Conservation (phyloP, 2,888 invertebrate genomes). For the Drosophila leonis region DNA sequence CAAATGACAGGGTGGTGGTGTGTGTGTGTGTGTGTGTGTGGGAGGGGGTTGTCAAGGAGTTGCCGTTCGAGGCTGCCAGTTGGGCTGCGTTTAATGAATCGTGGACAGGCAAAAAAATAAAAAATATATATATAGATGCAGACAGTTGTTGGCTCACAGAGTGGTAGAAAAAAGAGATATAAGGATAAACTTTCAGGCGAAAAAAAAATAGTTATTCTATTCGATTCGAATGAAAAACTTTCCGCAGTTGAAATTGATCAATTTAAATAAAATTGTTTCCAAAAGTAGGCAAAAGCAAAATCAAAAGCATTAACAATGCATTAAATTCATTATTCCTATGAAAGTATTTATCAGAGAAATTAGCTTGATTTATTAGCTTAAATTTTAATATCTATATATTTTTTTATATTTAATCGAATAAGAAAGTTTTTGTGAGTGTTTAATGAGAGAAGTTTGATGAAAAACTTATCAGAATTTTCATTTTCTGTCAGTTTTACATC, state of each 20-base stretch:
- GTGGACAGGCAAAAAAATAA: constrained; percentile 14
- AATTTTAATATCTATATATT: background rate
- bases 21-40: background rate
- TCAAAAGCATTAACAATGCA: background rate
- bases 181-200: constrained; percentile 1
- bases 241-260: background rate
- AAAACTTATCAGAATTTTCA: background rate
- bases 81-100: constrained; percentile 41
- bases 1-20: constrained; percentile 36
- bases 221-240: constrained; percentile 6
- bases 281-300: background rate
- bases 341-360: background rate
- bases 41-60: background rate
- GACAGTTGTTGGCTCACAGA: constrained; percentile 7
- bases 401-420: background rate
- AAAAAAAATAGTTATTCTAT: background rate
- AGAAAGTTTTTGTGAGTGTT: background rate
- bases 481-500: background rate
- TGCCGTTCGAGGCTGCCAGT: background rate
- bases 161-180: background rate
- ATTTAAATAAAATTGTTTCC: background rate
- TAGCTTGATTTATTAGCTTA: background rate
- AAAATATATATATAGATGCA: background rate
- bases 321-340: background rate
- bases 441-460: background rate